phyloP scores from a whole-genome alignment of 2,888 invertebrate genomes.

The Scaptomyza tumidula region DNA sequence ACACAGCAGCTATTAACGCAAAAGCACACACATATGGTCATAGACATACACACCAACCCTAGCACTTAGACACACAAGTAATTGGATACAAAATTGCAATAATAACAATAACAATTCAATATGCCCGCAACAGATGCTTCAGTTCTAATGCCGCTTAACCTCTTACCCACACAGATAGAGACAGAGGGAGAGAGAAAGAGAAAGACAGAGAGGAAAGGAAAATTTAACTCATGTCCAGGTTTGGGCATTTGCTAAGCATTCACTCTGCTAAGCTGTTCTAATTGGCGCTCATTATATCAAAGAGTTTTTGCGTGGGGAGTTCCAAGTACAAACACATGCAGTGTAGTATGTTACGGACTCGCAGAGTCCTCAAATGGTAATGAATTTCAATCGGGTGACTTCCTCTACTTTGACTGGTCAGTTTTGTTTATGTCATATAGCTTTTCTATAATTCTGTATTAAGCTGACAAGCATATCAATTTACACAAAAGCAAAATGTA shows the following conservation, averaged over 20 bases:
- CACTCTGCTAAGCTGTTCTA: slow-evolving; percentile 65
- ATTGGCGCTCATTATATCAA: slow-evolving; percentile 74
- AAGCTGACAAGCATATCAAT: slow-evolving; percentile 6
- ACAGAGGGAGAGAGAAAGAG: too few species aligned
- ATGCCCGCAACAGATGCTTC: slow-evolving; percentile 74
- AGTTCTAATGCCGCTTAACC: slow-evolving; percentile 38
- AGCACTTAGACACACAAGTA: slow-evolving; percentile 62
- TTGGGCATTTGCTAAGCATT: slow-evolving; percentile 50
- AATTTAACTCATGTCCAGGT: slow-evolving; percentile 20
- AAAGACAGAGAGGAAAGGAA: slow-evolving; percentile 6
- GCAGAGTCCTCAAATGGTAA: slow-evolving; percentile 35
- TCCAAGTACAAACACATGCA: slow-evolving; percentile 37
- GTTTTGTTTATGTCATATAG: neutral
- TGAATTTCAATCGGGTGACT: slow-evolving; percentile 33
- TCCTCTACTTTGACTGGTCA: slow-evolving; percentile 11
- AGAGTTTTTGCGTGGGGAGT: slow-evolving; percentile 75
- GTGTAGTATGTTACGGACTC: neutral
- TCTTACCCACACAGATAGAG: too few species aligned
- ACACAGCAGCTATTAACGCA: slow-evolving; percentile 18
- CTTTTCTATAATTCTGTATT: slow-evolving; percentile 19
- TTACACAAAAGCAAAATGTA: neutral
- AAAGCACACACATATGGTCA: neutral
- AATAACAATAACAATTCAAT: slow-evolving; percentile 80
- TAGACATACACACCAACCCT: slow-evolving; percentile 19
- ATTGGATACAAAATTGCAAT: slow-evolving; percentile 79